Evolutionary conservation across 1,140 invertebrate genomes (phyloP), one percentile per base, ranked within the genome.

Genomic region (Drosophila littoralis): DNA sequence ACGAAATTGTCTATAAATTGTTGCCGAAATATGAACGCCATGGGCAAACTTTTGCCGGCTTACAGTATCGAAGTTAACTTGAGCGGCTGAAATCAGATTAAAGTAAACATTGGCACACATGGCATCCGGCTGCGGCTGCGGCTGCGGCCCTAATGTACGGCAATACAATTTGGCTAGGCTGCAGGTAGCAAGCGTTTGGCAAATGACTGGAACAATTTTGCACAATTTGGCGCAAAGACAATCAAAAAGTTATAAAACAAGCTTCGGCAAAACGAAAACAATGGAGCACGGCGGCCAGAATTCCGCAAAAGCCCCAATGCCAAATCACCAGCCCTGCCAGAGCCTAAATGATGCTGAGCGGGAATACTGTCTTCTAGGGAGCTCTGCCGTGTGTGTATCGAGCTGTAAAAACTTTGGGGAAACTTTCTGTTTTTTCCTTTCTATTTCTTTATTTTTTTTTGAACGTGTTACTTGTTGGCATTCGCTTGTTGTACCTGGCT

Each of bases 211-310:
- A 83, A 64, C 84, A 81, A 81, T 89, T 89, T 89, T 68, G 77
- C 84, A 75, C 80, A 89, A 89, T 89, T 89, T 89, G 81, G 81
- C 67, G 75, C 84, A 89, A 89, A 89, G 85, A 89, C 84, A 89
- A 89, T 89, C 84, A 89, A 89, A 89, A 89, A 89, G 84, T 89
- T 89, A 89, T 84, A 84, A 90, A 89, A 88, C 84, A 89, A 89
- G 77, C 84, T 78, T 83, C 83, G 74, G 70, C 42, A 65, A 69
- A 50, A 52, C 40, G 58, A 78, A 80, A 76, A 81, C 75, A 77
- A 80, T 77, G 75, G 28, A 38, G 61, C 46, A 13, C 57, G 35
- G 38, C 17, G 66, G 38, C n/a, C 50, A 36, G 51, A 63, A 63
- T 63, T 54, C 48, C 33, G 64, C 43, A 45, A 70, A 64, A 66